Evolutionary conservation across 2,797 vertebrate genomes (phyloP), one percentile per base, ranked within the genome.

Genomic region (Ibycter americanus): DNA sequence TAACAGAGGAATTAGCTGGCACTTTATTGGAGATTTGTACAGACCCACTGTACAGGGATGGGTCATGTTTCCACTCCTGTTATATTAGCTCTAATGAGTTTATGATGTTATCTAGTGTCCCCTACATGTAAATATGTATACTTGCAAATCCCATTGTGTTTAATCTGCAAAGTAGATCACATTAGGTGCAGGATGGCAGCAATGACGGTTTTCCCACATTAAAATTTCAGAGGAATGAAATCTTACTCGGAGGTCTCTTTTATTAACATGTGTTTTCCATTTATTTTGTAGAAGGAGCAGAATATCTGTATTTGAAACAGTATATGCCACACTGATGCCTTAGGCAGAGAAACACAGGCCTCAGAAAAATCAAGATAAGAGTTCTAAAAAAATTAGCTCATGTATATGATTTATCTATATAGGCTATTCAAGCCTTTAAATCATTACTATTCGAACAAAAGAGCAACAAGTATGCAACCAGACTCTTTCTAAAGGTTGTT

Each of bases 21-120:
- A 21, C 42, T 94, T 95, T 87, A 62, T 16, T 81, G 63, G n/a
- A 85, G 42, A 52, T 36, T 38, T 63, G 6, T 65, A 61, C 23
- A 62, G 66, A 44, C 72, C 84, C 97, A 96, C 93, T 46, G 27
- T 83, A 63, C 40, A 70, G 25, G 9, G 49, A 58, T 0, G 38
- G 29, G n/a, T 67, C 70, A 32, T 81, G 42, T 96, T 96, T 87
- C 96, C 44, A 80, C 42, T 70, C 36, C 61, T 91, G 21, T 74
- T 89, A 38, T 93, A 71, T 70, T 63, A 66, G 71, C 83, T 97
- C 98, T 97, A 98, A 98, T 95, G 98, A 97, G 96, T 97, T 98
- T 83, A 49, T 2, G 16, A 71, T 83, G 73, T 84, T 96, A 95
- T 94, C 92, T 95, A n/a, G 72, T 80, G 19, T 95, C 26, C 40